Conservation (phyloP, 2,888 invertebrate genomes). For the Sicus ferrugineus region DNA sequence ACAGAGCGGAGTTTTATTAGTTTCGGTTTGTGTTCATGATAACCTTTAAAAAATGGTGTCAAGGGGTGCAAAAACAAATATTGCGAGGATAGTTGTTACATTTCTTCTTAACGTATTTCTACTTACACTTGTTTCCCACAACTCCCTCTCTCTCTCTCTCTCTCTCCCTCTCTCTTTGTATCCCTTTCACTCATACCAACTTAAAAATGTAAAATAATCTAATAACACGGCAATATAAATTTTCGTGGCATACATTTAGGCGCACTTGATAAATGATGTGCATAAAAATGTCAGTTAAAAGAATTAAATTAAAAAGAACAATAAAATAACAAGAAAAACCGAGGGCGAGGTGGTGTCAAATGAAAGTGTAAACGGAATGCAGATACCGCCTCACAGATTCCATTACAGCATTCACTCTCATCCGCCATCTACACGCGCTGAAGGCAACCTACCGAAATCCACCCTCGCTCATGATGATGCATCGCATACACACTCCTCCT, state of each 20-base stretch:
- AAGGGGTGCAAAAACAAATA: too few species aligned
- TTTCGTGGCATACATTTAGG: slow-evolving; percentile 24
- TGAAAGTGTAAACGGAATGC: not conserved
- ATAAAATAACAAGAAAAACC: not conserved
- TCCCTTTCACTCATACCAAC: too few species aligned
- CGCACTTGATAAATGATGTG: not conserved
- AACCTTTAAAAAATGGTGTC: too few species aligned
- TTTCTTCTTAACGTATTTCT: too few species aligned
- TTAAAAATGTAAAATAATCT: slow-evolving; percentile 26
- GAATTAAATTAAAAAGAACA: not conserved
- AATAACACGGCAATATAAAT: slow-evolving; percentile 25
- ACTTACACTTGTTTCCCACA: too few species aligned
- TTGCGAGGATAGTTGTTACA: too few species aligned
- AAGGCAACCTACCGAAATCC: not conserved
- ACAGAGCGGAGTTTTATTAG: too few species aligned
- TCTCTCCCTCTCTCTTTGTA: not conserved
- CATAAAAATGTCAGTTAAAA: not conserved
- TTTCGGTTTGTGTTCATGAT: too few species aligned
- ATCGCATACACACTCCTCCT: too few species aligned
- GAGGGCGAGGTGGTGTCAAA: not conserved
- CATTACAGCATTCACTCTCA: too few species aligned
- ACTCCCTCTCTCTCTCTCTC: not conserved
- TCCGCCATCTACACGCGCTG: not conserved
- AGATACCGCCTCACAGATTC: not conserved
- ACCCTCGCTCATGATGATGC: not conserved